phyloP scores from a whole-genome alignment of 2,113 vertebrate species.

The Brachypteracias leptosomus region DNA sequence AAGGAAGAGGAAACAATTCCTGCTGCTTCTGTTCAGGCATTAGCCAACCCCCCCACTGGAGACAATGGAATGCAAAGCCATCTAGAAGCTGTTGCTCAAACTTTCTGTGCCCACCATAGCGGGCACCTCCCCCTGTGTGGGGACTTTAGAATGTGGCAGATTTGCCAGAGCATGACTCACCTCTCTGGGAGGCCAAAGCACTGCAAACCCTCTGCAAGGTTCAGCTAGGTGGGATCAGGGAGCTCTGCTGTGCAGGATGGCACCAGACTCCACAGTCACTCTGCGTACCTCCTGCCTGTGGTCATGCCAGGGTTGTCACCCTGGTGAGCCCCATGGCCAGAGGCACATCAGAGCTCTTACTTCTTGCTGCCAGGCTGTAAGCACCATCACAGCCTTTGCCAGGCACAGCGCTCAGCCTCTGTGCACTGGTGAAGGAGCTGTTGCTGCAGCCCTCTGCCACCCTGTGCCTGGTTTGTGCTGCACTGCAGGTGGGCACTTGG shows the following conservation, averaged over 20 bases:
- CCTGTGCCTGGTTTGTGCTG: neutral
- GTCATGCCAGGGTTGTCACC: neutral
- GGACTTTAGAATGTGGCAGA: neutral
- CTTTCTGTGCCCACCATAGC: neutral
- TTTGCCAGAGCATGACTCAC: neutral
- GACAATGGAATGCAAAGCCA: neutral
- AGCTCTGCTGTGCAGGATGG: neutral
- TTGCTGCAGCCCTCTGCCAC: neutral
- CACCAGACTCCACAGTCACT: neutral
- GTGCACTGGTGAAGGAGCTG: neutral
- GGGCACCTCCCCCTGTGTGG: neutral
- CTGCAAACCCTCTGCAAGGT: neutral
- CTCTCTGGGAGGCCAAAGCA: neutral
- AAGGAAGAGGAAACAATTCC: neutral
- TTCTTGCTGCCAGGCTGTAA: neutral
- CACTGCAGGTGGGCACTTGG: neutral
- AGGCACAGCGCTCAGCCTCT: neutral
- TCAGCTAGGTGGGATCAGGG: neutral
- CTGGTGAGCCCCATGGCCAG: neutral
- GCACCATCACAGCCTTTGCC: neutral
- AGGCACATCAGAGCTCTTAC: neutral
- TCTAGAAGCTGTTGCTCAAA: neutral
- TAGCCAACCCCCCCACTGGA: neutral
- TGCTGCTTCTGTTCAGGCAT: neutral
- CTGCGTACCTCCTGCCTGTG: neutral